phyloP scores from a whole-genome alignment of 1,140 invertebrate species.

The Penaeus indicus region DNA sequence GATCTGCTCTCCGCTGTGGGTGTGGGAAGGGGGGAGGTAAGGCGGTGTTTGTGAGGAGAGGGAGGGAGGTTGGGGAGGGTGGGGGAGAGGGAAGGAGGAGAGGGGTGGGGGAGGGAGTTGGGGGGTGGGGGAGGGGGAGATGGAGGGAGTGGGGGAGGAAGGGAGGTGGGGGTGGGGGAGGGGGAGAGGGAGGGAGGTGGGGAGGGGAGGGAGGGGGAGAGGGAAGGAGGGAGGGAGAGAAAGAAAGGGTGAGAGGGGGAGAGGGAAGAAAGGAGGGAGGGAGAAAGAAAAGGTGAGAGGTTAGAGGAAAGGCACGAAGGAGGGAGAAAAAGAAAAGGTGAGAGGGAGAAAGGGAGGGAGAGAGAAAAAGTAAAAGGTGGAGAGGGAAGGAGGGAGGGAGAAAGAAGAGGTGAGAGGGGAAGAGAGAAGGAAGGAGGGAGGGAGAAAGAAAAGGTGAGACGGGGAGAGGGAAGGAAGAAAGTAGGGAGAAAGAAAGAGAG shows the following conservation, averaged over 20 bases:
- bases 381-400: not conserved
- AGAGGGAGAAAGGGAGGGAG: not conserved
- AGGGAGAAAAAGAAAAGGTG: not conserved
- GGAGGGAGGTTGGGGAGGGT: not conserved
- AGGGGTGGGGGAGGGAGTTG: no score
- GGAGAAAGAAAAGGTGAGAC: not conserved
- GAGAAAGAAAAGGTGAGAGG: not conserved
- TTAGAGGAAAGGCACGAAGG: not conserved
- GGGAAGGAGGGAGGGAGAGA: not conserved
- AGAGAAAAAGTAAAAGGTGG: not conserved
- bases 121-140: not conserved
- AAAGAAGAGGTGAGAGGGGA: not conserved
- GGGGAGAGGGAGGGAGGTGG: no score
- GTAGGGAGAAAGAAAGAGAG: no score
- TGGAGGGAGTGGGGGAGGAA: not conserved
- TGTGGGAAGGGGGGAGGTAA: not conserved
- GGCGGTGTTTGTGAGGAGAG: no score
- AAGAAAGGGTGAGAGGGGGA: not conserved
- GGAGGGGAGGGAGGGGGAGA: no score
- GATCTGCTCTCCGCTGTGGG: slow-evolving; percentile 60
- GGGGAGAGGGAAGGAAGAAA: not conserved
- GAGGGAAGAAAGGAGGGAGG: not conserved
- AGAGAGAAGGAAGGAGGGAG: not conserved
- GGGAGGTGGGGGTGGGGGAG: not conserved
- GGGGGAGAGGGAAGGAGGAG: not conserved